Base-by-base conservation (phyloP, 2,113 vertebrate species). In the Haemorhous mexicanus region DNA sequence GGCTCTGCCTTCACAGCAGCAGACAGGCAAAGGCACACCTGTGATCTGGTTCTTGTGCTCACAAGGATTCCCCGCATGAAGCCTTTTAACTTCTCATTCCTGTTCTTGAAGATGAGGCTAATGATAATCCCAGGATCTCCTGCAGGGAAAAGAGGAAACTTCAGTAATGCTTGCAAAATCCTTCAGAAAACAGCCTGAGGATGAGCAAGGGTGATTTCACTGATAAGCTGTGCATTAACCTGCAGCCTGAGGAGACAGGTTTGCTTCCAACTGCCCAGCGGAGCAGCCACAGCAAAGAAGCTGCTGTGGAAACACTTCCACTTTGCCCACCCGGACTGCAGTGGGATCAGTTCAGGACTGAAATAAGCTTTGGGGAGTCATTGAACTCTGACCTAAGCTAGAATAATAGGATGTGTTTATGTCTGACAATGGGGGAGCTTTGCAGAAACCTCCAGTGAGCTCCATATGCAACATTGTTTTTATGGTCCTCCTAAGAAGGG, bases 401-500 rank as follows among this genome's bases (percentile, higher is more conserved):
- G 86, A 96, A 96, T 96, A 96, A 96, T 94, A 96, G 90, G 93
- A 95, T 95, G 90, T 96, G 92, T 96, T 96, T 97, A 96, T 89
- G 56, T 93, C 83, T 95, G 94, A 93, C 95, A 93, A 92, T 62
- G 73, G 83, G 88, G 46, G 93, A 94, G 92, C 90, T 93, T 92
- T 96, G 88, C 85, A 95, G 76, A 96, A 95, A 84, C 64, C 85
- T 94, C 93, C 92, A 94, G 88, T n/a, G 88, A 95, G 85, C 80
- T 89, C 86, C 79, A 68, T 61, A n/a, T 78, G 88, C 93, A 93
- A 64, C 77, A 35, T 73, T 74, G 77, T 59, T 96, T 97, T 96
- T 94, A 97, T 39, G 94, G 90, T 95, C 50, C 83, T 93, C 78
- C 93, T 92, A 94, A 96, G 90, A 92, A 93, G 94, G 80, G 94